Percentiles rank a stretch among this genome's conserved stretches.
Conservation (phyloP, 2,888 invertebrate species). For the Xylophagus ater region DNA sequence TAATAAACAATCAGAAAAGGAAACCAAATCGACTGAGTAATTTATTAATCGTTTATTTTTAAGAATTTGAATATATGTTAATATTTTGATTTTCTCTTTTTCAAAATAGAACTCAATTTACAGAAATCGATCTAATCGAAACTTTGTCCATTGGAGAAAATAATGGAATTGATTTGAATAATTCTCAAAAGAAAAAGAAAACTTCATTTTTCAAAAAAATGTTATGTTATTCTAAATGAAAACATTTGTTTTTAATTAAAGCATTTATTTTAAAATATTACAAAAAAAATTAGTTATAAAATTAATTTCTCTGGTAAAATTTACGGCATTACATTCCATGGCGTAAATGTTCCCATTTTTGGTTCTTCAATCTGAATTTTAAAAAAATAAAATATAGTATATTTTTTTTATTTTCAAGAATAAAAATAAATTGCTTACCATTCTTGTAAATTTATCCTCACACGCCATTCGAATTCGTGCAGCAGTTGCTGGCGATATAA, state of each 20-base stretch:
- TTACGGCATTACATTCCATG: slow-evolving; percentile 56
- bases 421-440: slow-evolving; percentile 43
- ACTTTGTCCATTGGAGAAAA: not conserved
- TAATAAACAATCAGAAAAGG: too few species aligned
- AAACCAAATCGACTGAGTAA: too few species aligned
- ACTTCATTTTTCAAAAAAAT: not conserved
- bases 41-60: too few species aligned
- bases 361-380: slow-evolving; percentile 43
- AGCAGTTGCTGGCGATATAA: slow-evolving; percentile 80
- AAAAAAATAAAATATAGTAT: not conserved
- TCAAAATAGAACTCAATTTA: too few species aligned
- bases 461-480: slow-evolving; percentile 85
- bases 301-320: not conserved
- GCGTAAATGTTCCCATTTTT: slow-evolving; percentile 44
- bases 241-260: not conserved
- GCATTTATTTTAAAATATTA: not conserved
- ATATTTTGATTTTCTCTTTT: too few species aligned
- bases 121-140: too few species aligned
- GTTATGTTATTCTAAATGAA: not conserved
- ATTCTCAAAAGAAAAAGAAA: not conserved
- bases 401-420: not conserved
- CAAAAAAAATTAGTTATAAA: not conserved
- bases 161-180: not conserved
- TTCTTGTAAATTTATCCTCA: slow-evolving; percentile 65
- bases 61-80: too few species aligned